phyloP scores from a whole-genome alignment of 1,140 invertebrate genomes.

The Drosophila pandora region DNA sequence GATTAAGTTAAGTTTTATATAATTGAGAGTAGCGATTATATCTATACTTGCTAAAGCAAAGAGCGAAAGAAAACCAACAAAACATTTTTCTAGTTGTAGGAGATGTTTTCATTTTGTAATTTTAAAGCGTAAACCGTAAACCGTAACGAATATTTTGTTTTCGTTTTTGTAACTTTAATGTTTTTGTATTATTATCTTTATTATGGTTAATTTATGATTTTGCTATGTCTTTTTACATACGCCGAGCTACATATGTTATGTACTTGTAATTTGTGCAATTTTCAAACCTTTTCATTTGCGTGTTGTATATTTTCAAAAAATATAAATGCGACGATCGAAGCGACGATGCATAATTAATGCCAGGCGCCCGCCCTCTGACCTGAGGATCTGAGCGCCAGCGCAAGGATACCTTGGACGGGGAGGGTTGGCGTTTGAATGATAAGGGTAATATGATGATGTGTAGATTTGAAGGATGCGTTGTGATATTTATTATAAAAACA shows the following conservation, averaged over 20 bases:
- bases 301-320: conserved; percentile 76
- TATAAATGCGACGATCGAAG: conserved; percentile 50
- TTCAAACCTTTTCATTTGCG: conserved; percentile 76
- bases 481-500: conserved; percentile 82
- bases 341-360: conserved; percentile 43
- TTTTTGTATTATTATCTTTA: conserved; percentile 81
- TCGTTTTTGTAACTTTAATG: conserved; percentile 52
- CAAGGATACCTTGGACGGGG: not conserved
- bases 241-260: conserved; percentile 48
- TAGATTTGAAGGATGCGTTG: conserved; percentile 74
- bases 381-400: not conserved
- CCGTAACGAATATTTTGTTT: conserved; percentile 57
- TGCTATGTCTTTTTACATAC: conserved; percentile 50
- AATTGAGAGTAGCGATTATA: conserved; percentile 34
- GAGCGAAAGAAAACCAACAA: conserved; percentile 31
- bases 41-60: conserved; percentile 21
- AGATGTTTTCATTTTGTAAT: conserved; percentile 53
- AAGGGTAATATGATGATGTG: conserved; percentile 36
- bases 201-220: conserved; percentile 80
- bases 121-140: conserved; percentile 27
- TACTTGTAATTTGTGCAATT: conserved; percentile 77
- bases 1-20: conserved; percentile 68
- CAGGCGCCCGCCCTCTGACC: conserved; percentile 31
- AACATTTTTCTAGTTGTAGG: conserved; percentile 48
- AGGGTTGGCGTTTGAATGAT: conserved; percentile 22